Percentiles rank a stretch among this genome's conserved stretches.
These are phyloP conservation scores for Philereme vetulata DNA, from an alignment of 2,888 invertebrate species.

Conservation along the genomic window DNA sequence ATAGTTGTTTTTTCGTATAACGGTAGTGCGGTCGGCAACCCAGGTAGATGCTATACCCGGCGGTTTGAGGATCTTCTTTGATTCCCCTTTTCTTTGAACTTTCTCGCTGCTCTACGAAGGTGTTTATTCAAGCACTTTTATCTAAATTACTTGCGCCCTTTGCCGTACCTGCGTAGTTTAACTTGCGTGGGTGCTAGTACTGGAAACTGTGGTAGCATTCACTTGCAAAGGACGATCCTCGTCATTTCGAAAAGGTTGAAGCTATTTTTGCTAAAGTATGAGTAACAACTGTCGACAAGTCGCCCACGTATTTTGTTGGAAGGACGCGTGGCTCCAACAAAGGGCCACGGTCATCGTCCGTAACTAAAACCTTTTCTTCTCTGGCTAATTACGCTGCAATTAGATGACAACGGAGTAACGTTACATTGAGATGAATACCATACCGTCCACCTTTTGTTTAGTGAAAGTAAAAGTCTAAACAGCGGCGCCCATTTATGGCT, in stretches of 20 bases:
- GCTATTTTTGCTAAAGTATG: constrained; percentile 22
- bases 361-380: constrained; percentile 50
- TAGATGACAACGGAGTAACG: constrained; percentile 64
- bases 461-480: constrained; percentile 69
- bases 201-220: constrained; percentile 23
- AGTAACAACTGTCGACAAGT: constrained; percentile 30
- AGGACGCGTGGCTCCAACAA: constrained; percentile 58
- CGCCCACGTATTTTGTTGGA: constrained; percentile 35
- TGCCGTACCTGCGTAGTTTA: constrained; percentile 25
- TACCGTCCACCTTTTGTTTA: constrained; percentile 53
- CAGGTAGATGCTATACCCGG: constrained; percentile 63
- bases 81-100: constrained; percentile 54
- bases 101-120: constrained; percentile 35
- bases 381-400: constrained; percentile 58
- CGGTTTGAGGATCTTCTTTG: constrained; percentile 50
- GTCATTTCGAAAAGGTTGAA: constrained; percentile 25
- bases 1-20: constrained; percentile 58
- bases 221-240: constrained; percentile 25
- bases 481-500: constrained; percentile 50
- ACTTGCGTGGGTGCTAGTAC: constrained; percentile 32
- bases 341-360: constrained; percentile 37
- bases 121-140: constrained; percentile 26
- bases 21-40: constrained; percentile 54
- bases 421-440: constrained; percentile 54
- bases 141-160: constrained; percentile 23